Evolutionary conservation across 2,797 vertebrate genomes (phyloP).

Genomic region (Alfaro cultratus): DNA sequence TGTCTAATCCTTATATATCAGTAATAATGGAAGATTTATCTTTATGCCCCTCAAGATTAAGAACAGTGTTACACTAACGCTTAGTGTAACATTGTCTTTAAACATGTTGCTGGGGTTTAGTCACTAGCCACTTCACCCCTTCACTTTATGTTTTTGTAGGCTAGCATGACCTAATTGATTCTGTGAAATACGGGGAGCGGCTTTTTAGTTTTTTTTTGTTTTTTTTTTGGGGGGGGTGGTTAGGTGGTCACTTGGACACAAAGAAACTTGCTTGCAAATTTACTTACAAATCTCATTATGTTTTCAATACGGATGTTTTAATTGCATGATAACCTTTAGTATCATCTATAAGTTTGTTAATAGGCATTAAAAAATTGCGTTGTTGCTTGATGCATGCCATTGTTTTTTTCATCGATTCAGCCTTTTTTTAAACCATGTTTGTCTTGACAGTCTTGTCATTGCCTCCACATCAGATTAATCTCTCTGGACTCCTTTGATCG

Average conservation of each 20-base stretch:
- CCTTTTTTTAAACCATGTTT: neutral
- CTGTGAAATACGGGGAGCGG: neutral
- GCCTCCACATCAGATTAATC: neutral
- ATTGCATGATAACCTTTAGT: neutral
- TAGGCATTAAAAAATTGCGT: neutral
- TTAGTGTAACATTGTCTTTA: no score
- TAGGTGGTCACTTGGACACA: neutral
- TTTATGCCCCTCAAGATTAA: constrained; percentile 3
- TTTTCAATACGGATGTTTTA: neutral
- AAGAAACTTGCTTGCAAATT: neutral
- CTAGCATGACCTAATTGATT: neutral
- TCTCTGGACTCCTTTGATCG: neutral
- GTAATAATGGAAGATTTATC: constrained; percentile 8
- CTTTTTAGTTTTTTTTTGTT: neutral
- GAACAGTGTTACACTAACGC: neutral
- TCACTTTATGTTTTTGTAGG: neutral
- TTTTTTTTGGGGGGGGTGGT: neutral
- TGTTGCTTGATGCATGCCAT: neutral
- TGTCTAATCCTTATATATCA: constrained; percentile 17
- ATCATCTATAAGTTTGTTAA: neutral
- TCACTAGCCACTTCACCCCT: neutral
- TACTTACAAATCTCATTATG: neutral
- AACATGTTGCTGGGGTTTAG: no score
- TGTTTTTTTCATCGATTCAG: neutral
- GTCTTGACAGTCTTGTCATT: neutral